A percentile compares a stretch with the other conserved stretches of the same genome.
Evolutionary conservation across 1,140 invertebrate genomes (phyloP).

Genomic region (Rhagoletis zephyria): DNA sequence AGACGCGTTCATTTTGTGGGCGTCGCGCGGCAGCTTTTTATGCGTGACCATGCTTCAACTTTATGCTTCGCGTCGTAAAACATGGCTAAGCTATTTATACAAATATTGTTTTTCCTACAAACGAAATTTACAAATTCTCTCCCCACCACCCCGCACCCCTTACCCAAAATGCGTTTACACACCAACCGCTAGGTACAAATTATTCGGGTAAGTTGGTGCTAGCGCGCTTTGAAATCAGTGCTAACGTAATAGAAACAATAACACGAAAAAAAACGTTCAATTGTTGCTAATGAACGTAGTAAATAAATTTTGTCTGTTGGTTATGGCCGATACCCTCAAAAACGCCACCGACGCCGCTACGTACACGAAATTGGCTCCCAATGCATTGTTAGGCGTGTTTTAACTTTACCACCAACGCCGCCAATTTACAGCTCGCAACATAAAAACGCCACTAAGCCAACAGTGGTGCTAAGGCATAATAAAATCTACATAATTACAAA

Average conservation of each 20-base stretch:
- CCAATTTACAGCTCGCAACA: background rate
- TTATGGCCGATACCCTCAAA: background rate
- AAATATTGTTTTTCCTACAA: background rate
- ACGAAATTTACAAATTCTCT: background rate
- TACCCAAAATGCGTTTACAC: no score
- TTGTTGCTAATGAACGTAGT: constrained; percentile 23
- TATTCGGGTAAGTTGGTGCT: background rate
- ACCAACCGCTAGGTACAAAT: no score
- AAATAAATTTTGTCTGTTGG: constrained; percentile 21
- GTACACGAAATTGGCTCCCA: background rate
- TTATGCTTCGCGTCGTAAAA: background rate
- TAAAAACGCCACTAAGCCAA: background rate
- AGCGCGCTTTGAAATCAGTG: background rate
- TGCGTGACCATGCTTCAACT: background rate
- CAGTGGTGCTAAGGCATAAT: background rate
- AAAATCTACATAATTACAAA: constrained; percentile 34
- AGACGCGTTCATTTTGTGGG: background rate
- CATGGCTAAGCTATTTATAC: background rate
- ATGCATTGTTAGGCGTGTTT: background rate
- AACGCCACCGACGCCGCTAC: background rate
- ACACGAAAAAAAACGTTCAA: background rate
- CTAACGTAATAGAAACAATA: background rate
- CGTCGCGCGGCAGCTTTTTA: background rate
- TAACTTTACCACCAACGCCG: background rate
- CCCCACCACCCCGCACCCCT: background rate